Conservation (phyloP, 2,113 vertebrate species). For the Oplegnathus fasciatus region DNA sequence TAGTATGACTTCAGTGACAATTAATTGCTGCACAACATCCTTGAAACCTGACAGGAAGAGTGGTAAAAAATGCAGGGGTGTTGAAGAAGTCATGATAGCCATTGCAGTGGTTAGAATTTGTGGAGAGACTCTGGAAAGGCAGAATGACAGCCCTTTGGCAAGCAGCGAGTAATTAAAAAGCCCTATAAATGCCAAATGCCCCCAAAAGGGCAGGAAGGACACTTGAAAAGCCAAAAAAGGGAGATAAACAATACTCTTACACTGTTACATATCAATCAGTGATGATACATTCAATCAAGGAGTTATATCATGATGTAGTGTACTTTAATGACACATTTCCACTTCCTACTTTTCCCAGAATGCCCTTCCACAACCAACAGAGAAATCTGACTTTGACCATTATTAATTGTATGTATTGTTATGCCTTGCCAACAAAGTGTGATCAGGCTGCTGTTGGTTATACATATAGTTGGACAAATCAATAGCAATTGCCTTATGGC, state of each 20-base stretch:
- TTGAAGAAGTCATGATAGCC: constrained; percentile 42
- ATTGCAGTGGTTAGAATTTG: constrained; percentile 65
- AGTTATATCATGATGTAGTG: background rate
- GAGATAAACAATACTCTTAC: constrained; percentile 15
- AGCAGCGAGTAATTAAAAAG: constrained; percentile 89
- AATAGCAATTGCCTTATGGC: constrained; percentile 9
- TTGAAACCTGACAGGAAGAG: constrained; percentile 41
- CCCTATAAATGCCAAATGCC: constrained; percentile 85
- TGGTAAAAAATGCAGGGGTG: constrained; percentile 31
- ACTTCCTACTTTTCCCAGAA: background rate
- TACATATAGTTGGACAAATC: constrained; percentile 25
- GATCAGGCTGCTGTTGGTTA: constrained; percentile 4
- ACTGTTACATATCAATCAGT: background rate
- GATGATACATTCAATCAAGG: background rate
- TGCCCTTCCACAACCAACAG: background rate
- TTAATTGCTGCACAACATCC: constrained; percentile 63
- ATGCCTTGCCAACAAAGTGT: too few species aligned
- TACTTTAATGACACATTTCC: background rate
- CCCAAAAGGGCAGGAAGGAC: constrained; percentile 81
- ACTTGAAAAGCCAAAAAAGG: constrained; percentile 86
- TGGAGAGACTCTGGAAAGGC: constrained; percentile 80
- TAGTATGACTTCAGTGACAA: constrained; percentile 60
- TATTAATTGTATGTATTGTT: too few species aligned
- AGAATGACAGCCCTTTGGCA: constrained; percentile 83
- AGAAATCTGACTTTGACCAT: background rate